phyloP scores from a whole-genome alignment of 1,140 invertebrate species.

The Globodera rostochiensis region DNA sequence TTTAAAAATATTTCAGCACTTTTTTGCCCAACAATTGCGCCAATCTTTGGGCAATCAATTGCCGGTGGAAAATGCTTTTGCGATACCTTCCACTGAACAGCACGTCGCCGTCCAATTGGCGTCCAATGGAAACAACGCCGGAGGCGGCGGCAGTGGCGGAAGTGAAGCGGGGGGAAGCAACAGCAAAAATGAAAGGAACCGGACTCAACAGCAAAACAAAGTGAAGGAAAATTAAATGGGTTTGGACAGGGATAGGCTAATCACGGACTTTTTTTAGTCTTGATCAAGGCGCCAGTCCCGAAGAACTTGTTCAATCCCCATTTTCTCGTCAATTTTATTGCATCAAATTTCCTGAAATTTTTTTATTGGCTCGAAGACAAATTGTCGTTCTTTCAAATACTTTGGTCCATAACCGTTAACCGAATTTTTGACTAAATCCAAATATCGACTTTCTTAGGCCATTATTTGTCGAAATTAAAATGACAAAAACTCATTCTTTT shows the following conservation, averaged over 20 bases:
- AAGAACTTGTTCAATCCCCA: too few species aligned
- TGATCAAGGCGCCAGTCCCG: too few species aligned
- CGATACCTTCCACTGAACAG: neutral
- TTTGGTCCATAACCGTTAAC: neutral
- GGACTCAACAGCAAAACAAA: neutral
- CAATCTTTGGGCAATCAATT: neutral
- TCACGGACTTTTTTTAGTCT: too few species aligned
- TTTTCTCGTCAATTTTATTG: too few species aligned
- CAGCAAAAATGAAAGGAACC: neutral
- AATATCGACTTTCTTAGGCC: too few species aligned
- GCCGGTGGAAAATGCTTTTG: neutral
- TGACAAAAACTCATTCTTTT: too few species aligned
- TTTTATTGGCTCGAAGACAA: too few species aligned
- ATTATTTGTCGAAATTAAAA: too few species aligned
- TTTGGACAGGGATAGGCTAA: too few species aligned
- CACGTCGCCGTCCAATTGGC: neutral
- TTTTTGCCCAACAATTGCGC: slow-evolving; percentile 10
- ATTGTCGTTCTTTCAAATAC: neutral
- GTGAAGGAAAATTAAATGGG: neutral
- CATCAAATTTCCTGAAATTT: too few species aligned
- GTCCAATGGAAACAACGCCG: neutral
- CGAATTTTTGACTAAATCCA: neutral
- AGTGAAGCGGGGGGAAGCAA: neutral
- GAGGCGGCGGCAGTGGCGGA: neutral
- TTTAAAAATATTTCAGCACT: slow-evolving; percentile 2